Evolutionary conservation across 1,140 invertebrate species (phyloP).

Genomic region (Heliothis subflexa): DNA sequence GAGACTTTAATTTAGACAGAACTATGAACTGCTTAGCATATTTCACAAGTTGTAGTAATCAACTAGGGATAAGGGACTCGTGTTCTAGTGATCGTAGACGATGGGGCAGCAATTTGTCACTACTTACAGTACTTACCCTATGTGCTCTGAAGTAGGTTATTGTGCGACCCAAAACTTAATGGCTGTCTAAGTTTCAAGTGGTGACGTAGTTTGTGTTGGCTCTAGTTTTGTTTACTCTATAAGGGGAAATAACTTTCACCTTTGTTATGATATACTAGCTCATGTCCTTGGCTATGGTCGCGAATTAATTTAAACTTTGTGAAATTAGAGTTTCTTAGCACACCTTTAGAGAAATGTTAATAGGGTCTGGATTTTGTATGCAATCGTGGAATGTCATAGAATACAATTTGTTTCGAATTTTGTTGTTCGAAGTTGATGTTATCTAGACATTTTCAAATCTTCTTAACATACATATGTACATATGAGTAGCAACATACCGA

Average conservation of each 20-base stretch:
- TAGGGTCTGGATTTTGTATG: too few species aligned
- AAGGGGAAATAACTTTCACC: constrained; percentile 14
- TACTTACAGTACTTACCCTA: constrained; percentile 32
- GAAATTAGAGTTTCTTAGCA: too few species aligned
- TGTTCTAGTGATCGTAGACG: constrained; percentile 17
- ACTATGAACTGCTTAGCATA: constrained; percentile 16
- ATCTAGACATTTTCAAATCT: too few species aligned
- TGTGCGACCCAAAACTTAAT: constrained; percentile 41
- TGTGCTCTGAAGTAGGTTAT: constrained; percentile 24
- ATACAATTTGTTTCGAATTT: too few species aligned
- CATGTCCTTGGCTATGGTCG: too few species aligned
- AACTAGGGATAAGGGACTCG: neutral
- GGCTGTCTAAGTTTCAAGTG: constrained; percentile 33
- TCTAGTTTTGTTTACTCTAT: constrained; percentile 23
- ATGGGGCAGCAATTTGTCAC: constrained; percentile 32
- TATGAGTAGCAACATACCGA: neutral
- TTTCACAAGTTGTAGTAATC: constrained; percentile 33
- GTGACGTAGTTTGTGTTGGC: constrained; percentile 20
- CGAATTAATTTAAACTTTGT: too few species aligned
- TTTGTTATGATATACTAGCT: neutral
- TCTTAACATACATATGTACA: neutral
- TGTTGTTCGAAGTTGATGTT: too few species aligned
- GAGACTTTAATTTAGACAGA: constrained; percentile 13
- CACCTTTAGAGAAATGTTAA: too few species aligned
- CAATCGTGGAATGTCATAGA: too few species aligned